Percentiles rank a stretch among this genome's conserved stretches.
These are phyloP conservation scores for Scaptomyza polygonia DNA, from an alignment of 2,888 invertebrate genomes.

Conservation along the genomic window DNA sequence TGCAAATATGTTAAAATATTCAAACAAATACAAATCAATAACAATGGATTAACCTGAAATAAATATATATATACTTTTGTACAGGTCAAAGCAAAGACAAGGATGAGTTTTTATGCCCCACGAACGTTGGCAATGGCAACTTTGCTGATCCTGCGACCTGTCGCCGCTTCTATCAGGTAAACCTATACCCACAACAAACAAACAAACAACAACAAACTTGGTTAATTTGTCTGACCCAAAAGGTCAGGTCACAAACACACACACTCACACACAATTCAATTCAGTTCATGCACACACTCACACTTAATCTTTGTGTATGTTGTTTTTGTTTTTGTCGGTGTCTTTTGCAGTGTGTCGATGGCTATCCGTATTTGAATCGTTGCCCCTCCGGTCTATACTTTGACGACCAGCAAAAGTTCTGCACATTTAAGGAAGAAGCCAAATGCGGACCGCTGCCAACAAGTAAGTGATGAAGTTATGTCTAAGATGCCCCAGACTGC, in stretches of 20 bases:
- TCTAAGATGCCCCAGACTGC: conserved; percentile 34
- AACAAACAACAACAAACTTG: too few relatives aligned
- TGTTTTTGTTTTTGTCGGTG: conserved; percentile 36
- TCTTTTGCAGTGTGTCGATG: conserved; percentile 91
- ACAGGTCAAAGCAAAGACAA: conserved; percentile 82
- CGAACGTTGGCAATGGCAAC: conserved; percentile 93
- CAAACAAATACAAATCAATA: not conserved
- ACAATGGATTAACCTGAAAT: conserved; percentile 3
- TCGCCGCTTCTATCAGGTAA: conserved; percentile 94
- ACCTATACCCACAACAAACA: not conserved
- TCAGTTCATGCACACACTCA: not conserved
- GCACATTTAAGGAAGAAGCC: conserved; percentile 95
- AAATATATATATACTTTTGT: conserved; percentile 2
- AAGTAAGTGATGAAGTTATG: conserved; percentile 87
- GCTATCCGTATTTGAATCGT: conserved; percentile 93
- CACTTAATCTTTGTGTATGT: conserved; percentile 10
- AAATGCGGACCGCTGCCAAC: conserved; percentile 94
- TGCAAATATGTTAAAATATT: too few relatives aligned
- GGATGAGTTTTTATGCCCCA: conserved; percentile 91
- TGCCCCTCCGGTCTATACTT: conserved; percentile 96
- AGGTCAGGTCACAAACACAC: not conserved
- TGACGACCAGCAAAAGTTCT: conserved; percentile 94
- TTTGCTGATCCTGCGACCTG: conserved; percentile 95
- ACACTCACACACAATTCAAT: not conserved
- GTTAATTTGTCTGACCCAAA: conserved; percentile 10